phyloP scores from a whole-genome alignment of 2,888 invertebrate genomes.

The Prosapia bicincta region DNA sequence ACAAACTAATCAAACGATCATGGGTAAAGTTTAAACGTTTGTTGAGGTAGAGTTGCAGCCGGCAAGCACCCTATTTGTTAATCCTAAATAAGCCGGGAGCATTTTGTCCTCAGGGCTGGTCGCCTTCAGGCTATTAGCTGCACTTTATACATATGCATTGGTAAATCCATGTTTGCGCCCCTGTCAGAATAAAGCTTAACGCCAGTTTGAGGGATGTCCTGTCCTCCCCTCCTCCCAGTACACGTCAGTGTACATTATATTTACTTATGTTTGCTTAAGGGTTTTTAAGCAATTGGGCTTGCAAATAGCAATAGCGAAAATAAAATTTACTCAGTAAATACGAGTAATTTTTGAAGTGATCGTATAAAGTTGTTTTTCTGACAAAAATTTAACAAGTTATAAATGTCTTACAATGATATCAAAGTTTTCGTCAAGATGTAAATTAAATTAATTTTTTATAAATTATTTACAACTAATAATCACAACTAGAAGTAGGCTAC shows the following conservation, averaged over 20 bases:
- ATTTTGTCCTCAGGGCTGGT: background rate
- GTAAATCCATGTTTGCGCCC: background rate
- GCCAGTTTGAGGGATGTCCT: background rate
- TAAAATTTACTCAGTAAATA: too few species aligned
- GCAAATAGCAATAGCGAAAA: too few species aligned
- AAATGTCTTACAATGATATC: background rate
- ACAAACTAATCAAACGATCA: background rate
- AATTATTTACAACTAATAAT: too few species aligned
- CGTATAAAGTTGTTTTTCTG: too few species aligned
- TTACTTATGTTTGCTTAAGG: background rate
- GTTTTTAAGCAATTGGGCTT: too few species aligned
- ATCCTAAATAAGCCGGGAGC: background rate
- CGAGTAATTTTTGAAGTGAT: too few species aligned
- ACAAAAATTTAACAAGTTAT: too few species aligned
- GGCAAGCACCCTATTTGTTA: background rate
- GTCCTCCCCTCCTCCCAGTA: too few species aligned
- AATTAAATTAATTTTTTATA: too few species aligned
- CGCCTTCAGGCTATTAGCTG: background rate
- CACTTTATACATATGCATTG: background rate
- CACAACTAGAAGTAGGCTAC: too few species aligned
- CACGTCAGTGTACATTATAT: background rate
- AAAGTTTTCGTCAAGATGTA: too few species aligned
- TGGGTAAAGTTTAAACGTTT: background rate
- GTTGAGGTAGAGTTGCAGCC: background rate
- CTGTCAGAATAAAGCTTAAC: background rate